Evolutionary conservation across 2,113 vertebrate species (phyloP).

Genomic region (Cervus canadensis): DNA sequence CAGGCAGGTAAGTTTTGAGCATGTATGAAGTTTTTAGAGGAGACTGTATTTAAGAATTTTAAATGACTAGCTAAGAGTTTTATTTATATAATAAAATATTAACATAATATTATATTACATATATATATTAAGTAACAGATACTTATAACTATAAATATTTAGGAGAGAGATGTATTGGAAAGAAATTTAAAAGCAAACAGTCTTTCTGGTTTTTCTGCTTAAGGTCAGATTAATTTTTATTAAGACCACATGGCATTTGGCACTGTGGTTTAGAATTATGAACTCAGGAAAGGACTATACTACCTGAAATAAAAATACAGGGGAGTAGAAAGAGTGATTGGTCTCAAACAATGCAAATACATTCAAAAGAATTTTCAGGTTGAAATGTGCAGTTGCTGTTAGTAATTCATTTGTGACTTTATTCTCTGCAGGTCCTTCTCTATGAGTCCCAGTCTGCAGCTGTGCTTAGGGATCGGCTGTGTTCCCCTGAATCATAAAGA

Average conservation of each 20-base stretch:
- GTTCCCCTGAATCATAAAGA: background rate
- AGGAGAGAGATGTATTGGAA: conserved; percentile 4
- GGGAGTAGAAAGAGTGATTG: background rate
- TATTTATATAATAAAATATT: background rate
- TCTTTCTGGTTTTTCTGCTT: conserved; percentile 25
- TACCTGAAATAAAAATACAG: conserved; percentile 37
- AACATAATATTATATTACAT: background rate
- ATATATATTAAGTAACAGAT: conserved; percentile 3
- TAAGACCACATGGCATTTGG: conserved; percentile 60
- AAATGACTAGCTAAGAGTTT: background rate
- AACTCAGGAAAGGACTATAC: conserved; percentile 39
- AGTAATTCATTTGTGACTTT: background rate
- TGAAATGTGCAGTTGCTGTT: background rate
- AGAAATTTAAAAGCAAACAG: conserved; percentile 8
- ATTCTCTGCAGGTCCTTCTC: background rate
- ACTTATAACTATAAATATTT: background rate
- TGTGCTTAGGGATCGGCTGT: background rate
- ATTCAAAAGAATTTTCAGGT: background rate
- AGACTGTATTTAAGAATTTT: background rate
- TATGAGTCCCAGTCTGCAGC: background rate
- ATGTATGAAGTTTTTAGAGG: background rate
- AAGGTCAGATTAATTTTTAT: conserved; percentile 58
- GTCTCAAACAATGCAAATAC: background rate
- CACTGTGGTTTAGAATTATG: conserved; percentile 18
- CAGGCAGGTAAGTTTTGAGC: background rate